Evolutionary conservation across 2,888 invertebrate species (phyloP), one percentile per base, ranked within the genome.

Genomic region (Zaprionus bogoriensis): DNA sequence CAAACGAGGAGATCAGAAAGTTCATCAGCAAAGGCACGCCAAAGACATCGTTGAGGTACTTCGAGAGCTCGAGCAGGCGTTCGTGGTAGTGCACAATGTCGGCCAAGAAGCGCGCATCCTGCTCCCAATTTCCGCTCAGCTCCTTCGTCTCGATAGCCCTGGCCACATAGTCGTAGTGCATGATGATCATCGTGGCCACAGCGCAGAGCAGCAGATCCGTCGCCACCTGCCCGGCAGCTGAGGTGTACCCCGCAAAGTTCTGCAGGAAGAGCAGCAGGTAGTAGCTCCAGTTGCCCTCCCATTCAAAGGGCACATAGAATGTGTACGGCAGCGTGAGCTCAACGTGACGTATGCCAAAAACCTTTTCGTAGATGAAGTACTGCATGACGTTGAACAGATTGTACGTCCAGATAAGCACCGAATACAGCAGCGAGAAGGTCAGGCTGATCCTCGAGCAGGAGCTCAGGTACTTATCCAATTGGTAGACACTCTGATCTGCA

Each of bases 331-430:
- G 17, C 1, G 64, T 59, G 19, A 77, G 72, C 0, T 67, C 72
- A 3, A 88, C 58, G 0, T 71, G 60, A 0, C 67, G 72, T 0
- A 55, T 55, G 0, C 77, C 12, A 0, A 86, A 64, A 77, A 65
- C 79, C 45, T 63, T 9, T 1, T 78, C 81, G n/a, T 78, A 81
- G 6, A 88, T 42, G 0, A 70, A n/a, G 44, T 83, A 89, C 28
- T 88, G 74, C 44, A 81, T 36, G 2, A 80, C 66, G 4, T 75
- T 58, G 12, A 77, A 86, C 0, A 90, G 61, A 67, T 90, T 90
- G 30, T 89, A 91, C 0, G 87, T 87, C 82, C 87, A 89, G 23
- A 90, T 89, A 0, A 90, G 78, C 12, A 85, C 44, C 30, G 87
- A 76, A 38, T 89, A 91, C 1, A 90, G 68, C 14, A 74, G 28